Conservation (phyloP, 1,140 invertebrate genomes). For the Meteorus sp. region DNA sequence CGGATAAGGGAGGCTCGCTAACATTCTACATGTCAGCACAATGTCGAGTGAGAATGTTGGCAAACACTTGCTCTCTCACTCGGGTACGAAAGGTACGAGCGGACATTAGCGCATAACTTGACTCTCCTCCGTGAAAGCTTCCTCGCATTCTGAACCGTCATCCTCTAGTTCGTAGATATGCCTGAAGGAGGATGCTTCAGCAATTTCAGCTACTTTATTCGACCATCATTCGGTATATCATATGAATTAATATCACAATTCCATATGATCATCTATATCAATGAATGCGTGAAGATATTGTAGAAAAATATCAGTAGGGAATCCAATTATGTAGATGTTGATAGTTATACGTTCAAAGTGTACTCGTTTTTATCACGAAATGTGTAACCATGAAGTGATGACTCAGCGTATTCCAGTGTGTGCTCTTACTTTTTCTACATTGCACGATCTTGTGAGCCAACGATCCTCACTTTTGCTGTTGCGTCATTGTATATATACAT, state of each 20-base stretch:
- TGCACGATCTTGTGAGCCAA: conserved; percentile 14
- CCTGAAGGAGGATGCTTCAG: background rate
- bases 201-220: conserved; percentile 37
- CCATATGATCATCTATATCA: no score
- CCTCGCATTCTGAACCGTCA: conserved; percentile 17
- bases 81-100: conserved; percentile 19
- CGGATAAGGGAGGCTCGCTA: conserved; percentile 39
- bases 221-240: conserved; percentile 1
- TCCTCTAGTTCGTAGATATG: no score
- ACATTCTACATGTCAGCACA: conserved; percentile 44
- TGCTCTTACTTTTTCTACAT: background rate
- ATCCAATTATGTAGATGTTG: no score
- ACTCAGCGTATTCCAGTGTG: background rate
- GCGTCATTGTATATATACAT: no score
- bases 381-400: conserved; percentile 2
- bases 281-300: no score
- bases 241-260: background rate
- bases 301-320: no score
- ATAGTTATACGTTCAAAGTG: no score
- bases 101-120: conserved; percentile 26
- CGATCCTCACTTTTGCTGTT: background rate
- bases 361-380: background rate
- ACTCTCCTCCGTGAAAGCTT: conserved; percentile 13
- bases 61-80: conserved; percentile 18
- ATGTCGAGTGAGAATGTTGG: conserved; percentile 22